Conservation (phyloP, 2,113 vertebrate genomes). For the Ciconia maguari region DNA sequence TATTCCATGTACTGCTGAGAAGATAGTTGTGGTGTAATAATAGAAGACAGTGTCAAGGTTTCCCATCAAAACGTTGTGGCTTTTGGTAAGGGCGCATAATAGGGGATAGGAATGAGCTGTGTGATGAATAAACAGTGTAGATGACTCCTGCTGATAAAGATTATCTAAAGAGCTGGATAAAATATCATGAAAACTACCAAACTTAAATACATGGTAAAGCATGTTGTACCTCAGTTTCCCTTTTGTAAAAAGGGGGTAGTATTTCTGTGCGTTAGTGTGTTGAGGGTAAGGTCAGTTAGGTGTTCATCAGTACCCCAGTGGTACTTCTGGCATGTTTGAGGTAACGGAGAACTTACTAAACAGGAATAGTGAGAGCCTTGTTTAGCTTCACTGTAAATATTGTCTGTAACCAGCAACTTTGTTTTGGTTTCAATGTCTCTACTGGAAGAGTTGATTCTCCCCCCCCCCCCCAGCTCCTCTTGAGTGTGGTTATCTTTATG, state of each 20-base stretch:
- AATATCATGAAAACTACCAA: not conserved
- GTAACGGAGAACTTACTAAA: not conserved
- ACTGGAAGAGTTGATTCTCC: not conserved
- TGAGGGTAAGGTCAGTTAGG: not conserved
- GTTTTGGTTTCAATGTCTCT: not conserved
- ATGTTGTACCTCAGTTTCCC: not conserved
- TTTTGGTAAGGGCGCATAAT: not conserved
- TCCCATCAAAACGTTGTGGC: not conserved
- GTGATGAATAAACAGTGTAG: not conserved
- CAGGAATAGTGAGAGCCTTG: not conserved
- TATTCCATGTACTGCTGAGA: not conserved
- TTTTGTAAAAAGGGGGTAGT: not conserved
- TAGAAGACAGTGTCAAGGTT: not conserved
- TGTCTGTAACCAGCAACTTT: not conserved
- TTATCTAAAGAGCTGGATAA: not conserved
- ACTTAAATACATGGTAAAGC: not conserved
- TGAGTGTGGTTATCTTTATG: not conserved
- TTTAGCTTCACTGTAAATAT: not conserved
- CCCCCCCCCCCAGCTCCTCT: not conserved
- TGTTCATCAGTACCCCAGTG: not conserved
- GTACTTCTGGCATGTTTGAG: not conserved
- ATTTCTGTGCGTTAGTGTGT: rapidly evolving
- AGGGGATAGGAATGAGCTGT: not conserved
- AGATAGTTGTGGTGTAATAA: not conserved
- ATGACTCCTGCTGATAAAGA: not conserved